Base-by-base conservation (phyloP, 2,888 invertebrate species). In the Eupelmus urozonus region DNA sequence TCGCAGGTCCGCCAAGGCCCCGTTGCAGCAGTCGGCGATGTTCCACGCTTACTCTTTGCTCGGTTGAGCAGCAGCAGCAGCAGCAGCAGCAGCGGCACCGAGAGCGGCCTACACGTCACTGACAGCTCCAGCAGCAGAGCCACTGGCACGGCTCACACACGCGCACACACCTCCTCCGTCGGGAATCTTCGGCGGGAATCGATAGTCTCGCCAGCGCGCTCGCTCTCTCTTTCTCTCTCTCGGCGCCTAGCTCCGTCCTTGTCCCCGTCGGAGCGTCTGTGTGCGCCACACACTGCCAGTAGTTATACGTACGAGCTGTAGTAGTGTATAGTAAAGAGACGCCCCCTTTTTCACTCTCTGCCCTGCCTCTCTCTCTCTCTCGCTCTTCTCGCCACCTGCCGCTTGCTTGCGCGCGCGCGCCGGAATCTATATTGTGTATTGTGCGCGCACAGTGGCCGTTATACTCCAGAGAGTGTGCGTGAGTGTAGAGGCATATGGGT, bases 171-270 rank as follows among this genome's bases (percentile, higher is more conserved):
- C 76, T 78, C n/a, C n/a, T n/a, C n/a, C n/a, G n/a, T n/a, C 87
- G 88, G 80, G 59, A 82, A 82, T 84, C 82, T 85, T 85, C 87
- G 87, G 84, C 60, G 78, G 79, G 81, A 87, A 88, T 88, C 88
- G 87, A 88, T 88, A 87, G 81, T 76, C 76, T 70, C 69, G 79
- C 65, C 29, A 55, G 72, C 60, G 45, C 42, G 1, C 62, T 55
- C 42, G 7, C 66, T 67, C 42, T 63, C 11, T 42, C n/a, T 62
- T n/a, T 63, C 29, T 57, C 16, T 45, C 25, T 16, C 20, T 45
- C 34, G n/a, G n/a, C n/a, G n/a, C n/a, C n/a, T n/a, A n/a, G n/a
- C n/a, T n/a, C 7, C 27, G 4, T 27, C 25, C 53, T 29, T 20
- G 27, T 66, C 2, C 16, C 20, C 45, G 18, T 66, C n/a, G n/a